A percentile compares a stretch with the other conserved stretches of the same genome.
Evolutionary conservation across 2,113 vertebrate species (phyloP).

Genomic region (Heliornis fulica): DNA sequence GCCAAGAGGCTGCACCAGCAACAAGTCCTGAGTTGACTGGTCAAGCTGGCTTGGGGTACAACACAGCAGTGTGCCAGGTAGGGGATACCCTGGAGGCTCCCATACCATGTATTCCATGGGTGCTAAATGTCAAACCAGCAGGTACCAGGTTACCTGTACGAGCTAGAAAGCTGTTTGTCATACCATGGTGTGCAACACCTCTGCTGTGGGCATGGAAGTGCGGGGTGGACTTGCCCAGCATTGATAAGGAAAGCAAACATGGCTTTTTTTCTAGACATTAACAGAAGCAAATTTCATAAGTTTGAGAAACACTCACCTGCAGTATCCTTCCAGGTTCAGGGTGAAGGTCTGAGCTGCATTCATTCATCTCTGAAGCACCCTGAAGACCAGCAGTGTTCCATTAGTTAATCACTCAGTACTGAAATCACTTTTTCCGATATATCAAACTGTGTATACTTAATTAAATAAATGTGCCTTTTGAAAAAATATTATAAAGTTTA

Average conservation of each 20-base stretch:
- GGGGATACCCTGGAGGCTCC: not conserved
- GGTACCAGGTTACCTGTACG: accelerated
- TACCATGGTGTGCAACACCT: accelerated
- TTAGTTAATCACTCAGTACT: not conserved
- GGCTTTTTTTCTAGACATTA: not conserved
- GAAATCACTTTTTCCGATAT: not conserved
- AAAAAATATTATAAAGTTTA: too few species aligned
- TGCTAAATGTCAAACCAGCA: not conserved
- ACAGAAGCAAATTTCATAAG: not conserved
- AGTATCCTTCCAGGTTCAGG: not conserved
- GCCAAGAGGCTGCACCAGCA: not conserved
- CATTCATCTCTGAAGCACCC: not conserved
- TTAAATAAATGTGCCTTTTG: too few species aligned
- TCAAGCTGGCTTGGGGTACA: not conserved
- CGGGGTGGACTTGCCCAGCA: not conserved
- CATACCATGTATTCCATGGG: not conserved
- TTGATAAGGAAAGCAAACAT: not conserved
- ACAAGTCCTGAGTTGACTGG: not conserved
- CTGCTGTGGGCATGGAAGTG: accelerated
- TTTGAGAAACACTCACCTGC: not conserved
- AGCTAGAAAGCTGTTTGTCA: not conserved
- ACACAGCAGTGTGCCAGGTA: not conserved
- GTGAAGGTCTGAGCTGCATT: not conserved
- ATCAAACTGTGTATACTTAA: not conserved
- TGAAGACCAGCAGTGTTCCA: not conserved